Conservation (phyloP, 2,888 invertebrate genomes). For the Nemotelus pantherinus region DNA sequence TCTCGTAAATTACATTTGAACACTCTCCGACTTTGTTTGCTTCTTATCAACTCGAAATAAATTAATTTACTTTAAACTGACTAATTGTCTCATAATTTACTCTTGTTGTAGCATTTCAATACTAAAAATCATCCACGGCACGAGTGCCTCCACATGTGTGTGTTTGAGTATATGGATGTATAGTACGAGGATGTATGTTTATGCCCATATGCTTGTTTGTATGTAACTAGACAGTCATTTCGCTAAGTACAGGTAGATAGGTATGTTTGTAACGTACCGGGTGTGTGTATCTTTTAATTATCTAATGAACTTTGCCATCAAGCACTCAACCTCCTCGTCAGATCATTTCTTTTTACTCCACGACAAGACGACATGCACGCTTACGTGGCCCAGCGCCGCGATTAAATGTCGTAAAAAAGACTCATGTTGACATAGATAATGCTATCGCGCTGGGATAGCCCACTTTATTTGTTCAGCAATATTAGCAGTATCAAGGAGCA, state of each 20-base stretch:
- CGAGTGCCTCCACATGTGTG: too few relatives aligned
- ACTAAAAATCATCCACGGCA: neutral
- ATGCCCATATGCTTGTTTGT: too few relatives aligned
- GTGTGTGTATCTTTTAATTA: slow-evolving; percentile 23
- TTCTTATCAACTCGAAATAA: neutral
- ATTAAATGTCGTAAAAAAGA: neutral
- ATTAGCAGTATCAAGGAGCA: slow-evolving; percentile 15
- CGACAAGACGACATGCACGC: too few relatives aligned
- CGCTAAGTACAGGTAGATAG: neutral
- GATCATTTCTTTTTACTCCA: too few relatives aligned
- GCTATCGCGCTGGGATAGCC: neutral
- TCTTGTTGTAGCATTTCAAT: neutral
- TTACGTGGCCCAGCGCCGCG: too few relatives aligned
- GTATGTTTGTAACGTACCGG: neutral
- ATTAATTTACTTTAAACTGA: neutral
- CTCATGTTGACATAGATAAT: neutral
- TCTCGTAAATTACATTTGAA: neutral
- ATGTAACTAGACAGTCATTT: neutral
- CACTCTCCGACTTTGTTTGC: neutral
- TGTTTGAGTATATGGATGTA: too few relatives aligned
- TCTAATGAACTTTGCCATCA: neutral
- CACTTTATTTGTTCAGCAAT: neutral
- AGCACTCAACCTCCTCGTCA: neutral
- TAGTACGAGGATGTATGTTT: too few relatives aligned
- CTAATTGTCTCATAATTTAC: slow-evolving; percentile 13